Evolutionary conservation across 2,113 vertebrate species (phyloP).

Genomic region (Rhinichthys klamathensis): DNA sequence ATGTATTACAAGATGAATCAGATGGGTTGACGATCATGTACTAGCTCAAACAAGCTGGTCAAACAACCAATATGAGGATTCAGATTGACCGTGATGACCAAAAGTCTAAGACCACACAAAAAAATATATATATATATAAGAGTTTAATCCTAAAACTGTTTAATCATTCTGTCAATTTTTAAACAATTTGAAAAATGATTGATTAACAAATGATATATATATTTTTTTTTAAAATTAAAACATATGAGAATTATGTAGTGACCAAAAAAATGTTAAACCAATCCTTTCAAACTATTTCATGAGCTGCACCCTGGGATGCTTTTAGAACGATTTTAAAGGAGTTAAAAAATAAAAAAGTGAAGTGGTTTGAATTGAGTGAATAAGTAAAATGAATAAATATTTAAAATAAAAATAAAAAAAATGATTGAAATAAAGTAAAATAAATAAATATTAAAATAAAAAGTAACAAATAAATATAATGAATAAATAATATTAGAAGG

Average conservation of each 20-base stretch:
- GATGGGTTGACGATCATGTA: slow-evolving; percentile 29
- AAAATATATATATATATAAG: neutral
- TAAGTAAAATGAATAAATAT: too few relatives aligned
- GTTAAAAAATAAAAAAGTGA: neutral
- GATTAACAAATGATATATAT: neutral
- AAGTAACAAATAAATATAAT: neutral
- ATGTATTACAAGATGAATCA: slow-evolving; percentile 47
- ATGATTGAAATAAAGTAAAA: neutral
- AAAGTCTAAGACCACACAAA: neutral
- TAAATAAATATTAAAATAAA: neutral
- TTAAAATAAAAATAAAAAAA: too few relatives aligned
- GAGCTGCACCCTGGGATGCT: too few relatives aligned
- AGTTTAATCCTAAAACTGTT: too few relatives aligned
- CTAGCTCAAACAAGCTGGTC: slow-evolving; percentile 39
- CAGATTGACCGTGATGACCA: neutral
- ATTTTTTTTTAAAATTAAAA: neutral
- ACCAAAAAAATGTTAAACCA: neutral
- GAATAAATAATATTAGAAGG: neutral
- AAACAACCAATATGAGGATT: neutral
- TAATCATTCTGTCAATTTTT: neutral
- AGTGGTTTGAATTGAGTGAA: neutral
- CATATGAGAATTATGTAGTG: neutral
- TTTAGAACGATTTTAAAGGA: too few relatives aligned
- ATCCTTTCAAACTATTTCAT: neutral
- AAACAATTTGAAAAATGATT: neutral